Conservation (phyloP, 1,140 invertebrate species). For the Cotesia chilonis region DNA sequence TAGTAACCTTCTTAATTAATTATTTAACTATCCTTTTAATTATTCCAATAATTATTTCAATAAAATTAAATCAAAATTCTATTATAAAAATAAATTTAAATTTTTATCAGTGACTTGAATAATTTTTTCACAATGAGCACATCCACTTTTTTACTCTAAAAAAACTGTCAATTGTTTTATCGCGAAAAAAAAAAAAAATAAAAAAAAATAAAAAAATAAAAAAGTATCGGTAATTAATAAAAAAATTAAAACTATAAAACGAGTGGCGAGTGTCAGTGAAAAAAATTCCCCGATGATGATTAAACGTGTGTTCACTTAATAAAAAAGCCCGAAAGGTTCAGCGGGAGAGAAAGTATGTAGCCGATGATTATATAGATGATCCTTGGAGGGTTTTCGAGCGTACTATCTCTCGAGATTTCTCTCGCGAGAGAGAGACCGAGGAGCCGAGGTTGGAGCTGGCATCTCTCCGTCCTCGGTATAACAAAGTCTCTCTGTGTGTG, state of each 20-base stretch:
- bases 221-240: neutral
- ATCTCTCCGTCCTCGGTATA: neutral
- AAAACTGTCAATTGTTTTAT: neutral
- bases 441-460: neutral
- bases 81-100: neutral
- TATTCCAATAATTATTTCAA: too few species aligned
- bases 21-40: too few species aligned
- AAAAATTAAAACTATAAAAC: neutral
- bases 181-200: neutral
- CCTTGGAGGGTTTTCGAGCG: conserved; percentile 8
- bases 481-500: neutral
- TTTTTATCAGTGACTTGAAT: too few species aligned
- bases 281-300: neutral
- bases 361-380: neutral
- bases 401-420: conserved; percentile 7
- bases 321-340: neutral
- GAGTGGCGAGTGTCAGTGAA: neutral
- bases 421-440: neutral
- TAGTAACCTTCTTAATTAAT: too few species aligned
- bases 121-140: too few species aligned
- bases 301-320: neutral
- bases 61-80: too few species aligned
- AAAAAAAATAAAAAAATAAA: too few species aligned
- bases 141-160: neutral
- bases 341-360: too few species aligned